Base-by-base conservation (phyloP, 1,140 invertebrate genomes). In the Danaus melanippus region DNA sequence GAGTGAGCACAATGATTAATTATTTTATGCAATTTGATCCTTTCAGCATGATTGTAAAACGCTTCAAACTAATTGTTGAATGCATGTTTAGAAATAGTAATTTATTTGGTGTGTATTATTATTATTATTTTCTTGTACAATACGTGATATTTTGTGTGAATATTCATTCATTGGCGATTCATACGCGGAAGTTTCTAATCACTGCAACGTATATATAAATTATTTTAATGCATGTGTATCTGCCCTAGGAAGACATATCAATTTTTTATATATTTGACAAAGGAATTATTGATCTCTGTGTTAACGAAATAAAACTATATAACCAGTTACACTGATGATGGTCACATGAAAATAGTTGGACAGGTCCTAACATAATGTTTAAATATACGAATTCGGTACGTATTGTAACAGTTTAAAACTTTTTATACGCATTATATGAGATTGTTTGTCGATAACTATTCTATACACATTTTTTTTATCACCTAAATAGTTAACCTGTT, bases 181-280 rank as follows among this genome's bases (percentile, higher is more conserved):
- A 32, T 32, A 32, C 21, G 44, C 46, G 47, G 15, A 40, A 50
- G 12, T 42, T 12, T 54, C 39, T 54, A 42, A 50, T 17, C 32
- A 43, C n/a, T 43, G 12, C 12, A 17, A 53, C 47, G 40, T 54
- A 48, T 58, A 42, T 51, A 46, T 62, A 52, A 55, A 45, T 53
- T 50, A 58, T 52, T 62, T 54, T 64, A 50, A 64, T 53, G 43
- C 45, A 59, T 52, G 44, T 44, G 46, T 61, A 64, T 62, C 67
- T 68, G 60, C 58, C 48, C 67, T 68, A 60, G 66, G 46, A 71
- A 74, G 78, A 81, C 80, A 84, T 84, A 84, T 84, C 78, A 84
- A 75, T 73, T 74, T 32, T 32, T 71, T 72, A 69, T 72, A 73
- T 74, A 69, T 71, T 71, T 70, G 60, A 70, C 53, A 62, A 66